Evolutionary conservation across 2,113 vertebrate species (phyloP), one percentile per base, ranked within the genome.

Genomic region (Helogale parvula): DNA sequence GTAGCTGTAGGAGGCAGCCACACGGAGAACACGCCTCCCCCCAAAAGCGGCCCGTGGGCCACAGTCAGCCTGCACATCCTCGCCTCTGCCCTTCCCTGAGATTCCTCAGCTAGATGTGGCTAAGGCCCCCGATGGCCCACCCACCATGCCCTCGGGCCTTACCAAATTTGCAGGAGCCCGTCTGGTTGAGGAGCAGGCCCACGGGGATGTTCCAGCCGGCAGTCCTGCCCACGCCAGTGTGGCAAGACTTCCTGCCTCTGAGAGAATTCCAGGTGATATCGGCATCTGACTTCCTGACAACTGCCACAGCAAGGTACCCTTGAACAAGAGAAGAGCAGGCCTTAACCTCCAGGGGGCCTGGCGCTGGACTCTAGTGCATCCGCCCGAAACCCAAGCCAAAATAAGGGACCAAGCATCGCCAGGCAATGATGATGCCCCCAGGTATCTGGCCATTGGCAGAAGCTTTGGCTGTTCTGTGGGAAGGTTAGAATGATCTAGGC

Each of bases 121-220:
- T 13, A 0, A 15, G 15, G 27, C 38, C 14, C 50, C n/a, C 8
- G 50, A 47, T 8, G 35, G 9, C 45, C 60, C 31, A 5, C 33
- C 72, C 84, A 1, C 0, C 0, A 16, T 14, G 3, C 31, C 50
- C 41, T 23, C 27, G 0, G 65, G 4, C 77, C 99, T 99, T 96
- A 99, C 99, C 97, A 0, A 99, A 99, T 50, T 98, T 96, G 97
- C 99, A 99, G 96, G 94, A 98, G 0, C 85, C 11, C 0, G 93
- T 99, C 9, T 17, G 13, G 33, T 97, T 97, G 96, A 98, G 97
- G 85, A 99, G 98, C 60, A 98, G 95, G 11, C 99, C 99, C 98
- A 99, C 98, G 86, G 99, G 99, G 41, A 99, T 94, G 96, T 99
- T 99, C 99, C 99, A 99, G 93, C 99, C 99, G 5, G 99, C 99